Evolutionary conservation across 2,888 invertebrate genomes (phyloP).

Genomic region (Diplolepis rosae): DNA sequence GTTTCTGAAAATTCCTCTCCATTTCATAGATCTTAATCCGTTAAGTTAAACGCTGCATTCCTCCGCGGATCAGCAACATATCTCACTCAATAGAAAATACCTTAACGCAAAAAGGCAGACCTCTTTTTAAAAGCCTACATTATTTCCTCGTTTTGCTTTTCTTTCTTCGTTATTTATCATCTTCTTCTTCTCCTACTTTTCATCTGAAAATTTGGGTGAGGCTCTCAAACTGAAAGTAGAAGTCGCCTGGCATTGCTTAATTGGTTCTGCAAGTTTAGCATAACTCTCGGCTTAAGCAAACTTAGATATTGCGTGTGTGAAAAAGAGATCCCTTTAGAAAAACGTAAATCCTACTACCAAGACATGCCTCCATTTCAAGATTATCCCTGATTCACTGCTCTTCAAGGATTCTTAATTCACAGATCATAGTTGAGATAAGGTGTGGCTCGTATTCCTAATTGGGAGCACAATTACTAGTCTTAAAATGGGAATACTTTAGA

Average conservation of each 20-base stretch:
- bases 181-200: neutral
- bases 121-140: neutral
- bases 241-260: conserved; percentile 11
- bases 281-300: conserved; percentile 25
- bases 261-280: conserved; percentile 11
- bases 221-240: neutral
- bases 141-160: neutral
- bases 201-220: neutral
- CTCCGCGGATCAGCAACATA: conserved; percentile 7
- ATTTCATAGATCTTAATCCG: neutral
- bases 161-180: neutral
- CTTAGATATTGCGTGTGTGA: conserved; percentile 1
- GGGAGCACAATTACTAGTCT: conserved; percentile 24
- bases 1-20: no score
- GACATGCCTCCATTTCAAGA: conserved; percentile 22
- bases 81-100: neutral
- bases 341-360: conserved; percentile 3
- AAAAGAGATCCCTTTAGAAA: conserved; percentile 7
- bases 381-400: conserved; percentile 27
- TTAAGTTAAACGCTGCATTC: conserved; percentile 3
- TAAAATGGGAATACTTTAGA: conserved; percentile 9
- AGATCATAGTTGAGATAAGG: conserved; percentile 29
- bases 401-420: conserved; percentile 25
- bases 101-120: neutral
- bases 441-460: conserved; percentile 27